Conservation (phyloP, 2,113 vertebrate species). For the Phalacrocorax aristotelis region DNA sequence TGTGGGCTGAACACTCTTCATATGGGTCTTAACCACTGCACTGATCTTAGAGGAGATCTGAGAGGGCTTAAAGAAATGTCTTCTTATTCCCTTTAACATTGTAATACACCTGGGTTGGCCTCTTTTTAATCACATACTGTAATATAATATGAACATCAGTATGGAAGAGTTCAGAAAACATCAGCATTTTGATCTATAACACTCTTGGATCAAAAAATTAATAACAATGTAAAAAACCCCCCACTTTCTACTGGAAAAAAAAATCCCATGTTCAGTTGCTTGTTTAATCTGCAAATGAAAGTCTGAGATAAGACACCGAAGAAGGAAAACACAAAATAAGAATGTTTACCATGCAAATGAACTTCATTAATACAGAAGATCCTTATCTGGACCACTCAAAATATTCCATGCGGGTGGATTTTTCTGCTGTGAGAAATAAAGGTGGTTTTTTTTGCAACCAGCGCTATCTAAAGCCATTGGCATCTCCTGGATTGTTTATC, state of each 20-base stretch:
- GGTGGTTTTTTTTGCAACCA: neutral
- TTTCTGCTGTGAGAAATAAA: neutral
- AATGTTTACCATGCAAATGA: slow-evolving; percentile 30
- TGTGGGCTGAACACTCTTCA: neutral
- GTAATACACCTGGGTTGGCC: neutral
- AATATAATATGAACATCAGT: neutral
- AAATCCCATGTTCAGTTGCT: neutral
- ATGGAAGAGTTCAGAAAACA: neutral
- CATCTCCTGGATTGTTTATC: neutral
- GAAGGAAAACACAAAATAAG: slow-evolving; percentile 36
- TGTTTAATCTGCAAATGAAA: slow-evolving; percentile 41
- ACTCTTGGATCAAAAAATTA: neutral
- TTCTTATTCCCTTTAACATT: neutral
- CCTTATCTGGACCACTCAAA: neutral
- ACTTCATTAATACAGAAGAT: slow-evolving; percentile 5
- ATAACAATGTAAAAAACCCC: neutral
- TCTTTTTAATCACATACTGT: neutral
- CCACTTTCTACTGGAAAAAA: neutral
- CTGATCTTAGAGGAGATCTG: neutral
- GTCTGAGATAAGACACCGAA: neutral
- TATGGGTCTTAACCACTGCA: neutral
- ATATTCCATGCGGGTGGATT: neutral
- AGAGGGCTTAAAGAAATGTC: neutral
- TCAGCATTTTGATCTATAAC: neutral
- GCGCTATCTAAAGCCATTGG: neutral